phyloP scores from a whole-genome alignment of 2,113 vertebrate genomes.

The Puffinus mauretanicus region DNA sequence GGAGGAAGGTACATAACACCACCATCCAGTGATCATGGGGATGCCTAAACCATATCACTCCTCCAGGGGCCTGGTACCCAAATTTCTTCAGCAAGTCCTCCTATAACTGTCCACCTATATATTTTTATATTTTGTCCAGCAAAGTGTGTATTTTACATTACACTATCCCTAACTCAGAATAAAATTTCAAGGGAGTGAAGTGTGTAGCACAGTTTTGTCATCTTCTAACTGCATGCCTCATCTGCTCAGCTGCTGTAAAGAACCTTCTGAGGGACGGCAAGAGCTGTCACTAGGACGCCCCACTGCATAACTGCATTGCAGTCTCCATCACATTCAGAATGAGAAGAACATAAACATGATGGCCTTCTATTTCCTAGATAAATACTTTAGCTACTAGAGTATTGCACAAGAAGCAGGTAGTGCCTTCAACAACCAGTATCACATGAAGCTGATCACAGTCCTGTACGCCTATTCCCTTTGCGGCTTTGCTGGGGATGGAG shows the following conservation, averaged over 20 bases:
- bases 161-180: neutral
- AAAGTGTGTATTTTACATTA: neutral
- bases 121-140: neutral
- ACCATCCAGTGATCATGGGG: neutral
- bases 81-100: neutral
- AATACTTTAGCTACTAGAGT: neutral
- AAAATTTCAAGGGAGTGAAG: neutral
- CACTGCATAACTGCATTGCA: neutral
- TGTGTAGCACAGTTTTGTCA: neutral
- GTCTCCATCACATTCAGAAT: neutral
- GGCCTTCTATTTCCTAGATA: neutral
- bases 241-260: neutral
- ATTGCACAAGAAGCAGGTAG: neutral
- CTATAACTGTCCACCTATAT: neutral
- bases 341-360: neutral
- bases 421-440: neutral
- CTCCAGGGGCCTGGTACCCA: neutral
- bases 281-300: neutral
- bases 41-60: neutral
- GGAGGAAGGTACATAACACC: neutral
- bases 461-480: neutral
- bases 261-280: neutral
- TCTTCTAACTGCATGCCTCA: neutral
- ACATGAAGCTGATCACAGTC: neutral
- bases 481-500: neutral